These are phyloP conservation scores for Melanophora roralis DNA, from an alignment of 2,888 invertebrate genomes.

Conservation along the genomic window DNA sequence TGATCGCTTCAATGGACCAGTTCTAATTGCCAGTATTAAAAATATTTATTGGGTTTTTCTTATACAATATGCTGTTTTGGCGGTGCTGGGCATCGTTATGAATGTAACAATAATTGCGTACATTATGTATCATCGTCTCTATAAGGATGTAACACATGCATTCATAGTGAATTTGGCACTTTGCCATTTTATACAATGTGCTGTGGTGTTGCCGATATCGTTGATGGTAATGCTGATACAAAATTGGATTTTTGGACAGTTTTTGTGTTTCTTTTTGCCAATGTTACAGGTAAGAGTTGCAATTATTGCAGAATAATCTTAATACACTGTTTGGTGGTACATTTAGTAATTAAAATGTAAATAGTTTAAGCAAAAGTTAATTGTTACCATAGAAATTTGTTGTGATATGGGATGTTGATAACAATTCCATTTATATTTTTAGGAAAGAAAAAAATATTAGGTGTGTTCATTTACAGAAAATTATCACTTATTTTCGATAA, in stretches of 20 bases:
- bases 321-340: neutral
- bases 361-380: neutral
- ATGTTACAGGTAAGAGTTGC: conserved; percentile 82
- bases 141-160: conserved; percentile 82
- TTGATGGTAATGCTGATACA: conserved; percentile 83
- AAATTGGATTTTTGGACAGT: conserved; percentile 85
- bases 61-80: conserved; percentile 80
- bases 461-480: too few species aligned
- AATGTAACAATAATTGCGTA: conserved; percentile 81
- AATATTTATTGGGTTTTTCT: conserved; percentile 81
- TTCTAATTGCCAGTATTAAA: conserved; percentile 79
- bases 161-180: conserved; percentile 83
- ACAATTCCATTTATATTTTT: neutral
- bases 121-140: conserved; percentile 78
- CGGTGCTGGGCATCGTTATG: conserved; percentile 79
- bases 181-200: conserved; percentile 83
- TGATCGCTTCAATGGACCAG: conserved; percentile 80
- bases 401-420: neutral
- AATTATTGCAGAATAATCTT: neutral
- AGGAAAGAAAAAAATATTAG: too few species aligned
- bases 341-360: conserved; percentile 11
- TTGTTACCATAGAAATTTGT: neutral
- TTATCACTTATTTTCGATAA: too few species aligned
- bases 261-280: conserved; percentile 84
- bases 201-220: conserved; percentile 83